These are phyloP conservation scores for Diplolepis rosae DNA, from an alignment of 2,888 invertebrate genomes.

Conservation along the genomic window DNA sequence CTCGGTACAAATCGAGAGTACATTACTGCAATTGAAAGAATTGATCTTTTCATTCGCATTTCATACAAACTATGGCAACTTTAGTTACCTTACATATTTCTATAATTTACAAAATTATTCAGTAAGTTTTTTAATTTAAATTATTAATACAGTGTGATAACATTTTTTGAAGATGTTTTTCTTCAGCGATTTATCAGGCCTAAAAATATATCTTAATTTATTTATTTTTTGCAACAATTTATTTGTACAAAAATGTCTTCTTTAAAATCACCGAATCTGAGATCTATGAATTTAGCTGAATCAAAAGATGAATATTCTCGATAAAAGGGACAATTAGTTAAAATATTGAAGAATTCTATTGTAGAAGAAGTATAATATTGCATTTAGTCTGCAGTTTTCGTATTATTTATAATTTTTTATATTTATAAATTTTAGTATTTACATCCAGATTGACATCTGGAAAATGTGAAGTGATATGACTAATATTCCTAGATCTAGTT, in stretches of 20 bases:
- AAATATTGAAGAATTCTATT: background rate
- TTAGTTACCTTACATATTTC: background rate
- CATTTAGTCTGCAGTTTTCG: slow-evolving; percentile 5
- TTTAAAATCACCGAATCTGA: too few species aligned
- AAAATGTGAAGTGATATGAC: background rate
- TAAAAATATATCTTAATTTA: too few species aligned
- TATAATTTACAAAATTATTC: background rate
- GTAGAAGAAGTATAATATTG: background rate
- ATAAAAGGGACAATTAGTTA: background rate
- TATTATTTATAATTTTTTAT: slow-evolving; percentile 16
- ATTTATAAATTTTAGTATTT: slow-evolving; percentile 28
- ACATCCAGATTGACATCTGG: background rate
- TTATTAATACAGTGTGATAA: too few species aligned
- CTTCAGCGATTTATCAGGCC: background rate
- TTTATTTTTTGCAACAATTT: too few species aligned
- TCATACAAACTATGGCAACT: background rate
- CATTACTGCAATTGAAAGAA: background rate
- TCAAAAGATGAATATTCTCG: too few species aligned
- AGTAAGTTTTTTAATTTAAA: background rate
- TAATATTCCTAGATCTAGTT: background rate
- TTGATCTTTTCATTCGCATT: background rate
- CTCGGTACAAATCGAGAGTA: background rate
- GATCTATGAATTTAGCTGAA: too few species aligned
- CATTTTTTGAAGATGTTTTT: background rate
- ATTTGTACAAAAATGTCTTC: too few species aligned